Conservation (phyloP, 2,888 invertebrate genomes). For the Omphaloscelis lunosa region DNA sequence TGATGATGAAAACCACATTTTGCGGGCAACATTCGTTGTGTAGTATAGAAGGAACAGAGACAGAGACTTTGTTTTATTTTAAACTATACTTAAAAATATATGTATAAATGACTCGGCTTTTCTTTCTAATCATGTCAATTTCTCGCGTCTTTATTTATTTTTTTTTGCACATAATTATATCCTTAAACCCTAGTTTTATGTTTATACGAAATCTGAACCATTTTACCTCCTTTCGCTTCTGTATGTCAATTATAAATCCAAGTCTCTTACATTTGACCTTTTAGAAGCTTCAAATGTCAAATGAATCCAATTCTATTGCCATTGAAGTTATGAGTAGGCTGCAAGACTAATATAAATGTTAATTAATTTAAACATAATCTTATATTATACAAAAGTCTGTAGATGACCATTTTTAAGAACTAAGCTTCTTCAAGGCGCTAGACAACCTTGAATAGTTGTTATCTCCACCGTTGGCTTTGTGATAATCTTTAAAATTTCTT, state of each 20-base stretch:
- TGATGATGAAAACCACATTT: too few relatives aligned
- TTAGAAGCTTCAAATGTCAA: constrained; percentile 48
- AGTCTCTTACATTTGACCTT: constrained; percentile 35
- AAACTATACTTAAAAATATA: too few relatives aligned
- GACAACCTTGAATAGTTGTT: neutral
- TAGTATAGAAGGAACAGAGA: too few relatives aligned
- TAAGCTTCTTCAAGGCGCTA: constrained; percentile 4
- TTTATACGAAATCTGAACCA: neutral
- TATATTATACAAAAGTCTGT: neutral
- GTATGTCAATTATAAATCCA: constrained; percentile 25
- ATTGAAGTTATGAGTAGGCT: constrained; percentile 47
- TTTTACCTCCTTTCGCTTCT: constrained; percentile 25
- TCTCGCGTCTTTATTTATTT: too few relatives aligned
- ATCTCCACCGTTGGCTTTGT: neutral
- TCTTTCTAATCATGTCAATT: too few relatives aligned
- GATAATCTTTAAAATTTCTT: neutral
- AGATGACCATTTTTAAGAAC: neutral
- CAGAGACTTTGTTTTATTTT: too few relatives aligned
- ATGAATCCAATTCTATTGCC: constrained; percentile 24
- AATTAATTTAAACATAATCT: constrained; percentile 31
- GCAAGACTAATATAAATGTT: constrained; percentile 33
- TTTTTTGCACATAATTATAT: too few relatives aligned
- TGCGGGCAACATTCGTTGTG: too few relatives aligned
- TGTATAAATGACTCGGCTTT: too few relatives aligned
- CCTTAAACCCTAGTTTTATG: too few relatives aligned